Evolutionary conservation across 2,113 vertebrate genomes (phyloP).

Genomic region (Sardina pilchardus): DNA sequence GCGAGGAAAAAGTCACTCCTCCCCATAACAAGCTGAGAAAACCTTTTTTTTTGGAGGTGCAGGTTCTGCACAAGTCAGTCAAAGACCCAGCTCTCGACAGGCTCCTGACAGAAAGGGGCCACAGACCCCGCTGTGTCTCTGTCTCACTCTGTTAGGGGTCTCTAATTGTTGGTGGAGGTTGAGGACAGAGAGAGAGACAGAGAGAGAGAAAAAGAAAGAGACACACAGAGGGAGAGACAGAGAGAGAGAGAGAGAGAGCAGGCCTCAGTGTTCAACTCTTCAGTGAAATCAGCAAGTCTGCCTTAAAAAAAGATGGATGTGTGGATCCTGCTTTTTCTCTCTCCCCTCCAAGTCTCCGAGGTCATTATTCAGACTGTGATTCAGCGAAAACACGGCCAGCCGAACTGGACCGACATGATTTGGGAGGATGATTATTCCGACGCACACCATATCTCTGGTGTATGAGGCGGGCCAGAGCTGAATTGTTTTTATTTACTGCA

Average conservation of each 20-base stretch:
- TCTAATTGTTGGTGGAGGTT: background rate
- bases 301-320: background rate
- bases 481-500: background rate
- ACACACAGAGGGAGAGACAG: background rate
- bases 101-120: constrained; percentile 6
- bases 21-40: background rate
- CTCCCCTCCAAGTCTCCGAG: background rate
- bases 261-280: background rate
- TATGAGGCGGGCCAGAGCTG: background rate
- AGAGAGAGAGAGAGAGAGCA: background rate
- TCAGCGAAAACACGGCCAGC: background rate
- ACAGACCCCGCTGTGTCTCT: background rate
- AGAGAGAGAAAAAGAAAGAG: background rate
- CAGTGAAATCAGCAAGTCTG: background rate
- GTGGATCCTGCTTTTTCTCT: background rate
- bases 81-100: background rate
- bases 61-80: background rate
- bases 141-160: background rate
- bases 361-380: background rate
- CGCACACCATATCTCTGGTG: background rate
- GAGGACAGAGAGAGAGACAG: background rate
- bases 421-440: background rate
- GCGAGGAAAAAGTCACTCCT: background rate
- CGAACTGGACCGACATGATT: background rate
- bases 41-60: background rate